These are phyloP conservation scores for Athalia circularis DNA, from an alignment of 2,888 invertebrate species.

Conservation along the genomic window DNA sequence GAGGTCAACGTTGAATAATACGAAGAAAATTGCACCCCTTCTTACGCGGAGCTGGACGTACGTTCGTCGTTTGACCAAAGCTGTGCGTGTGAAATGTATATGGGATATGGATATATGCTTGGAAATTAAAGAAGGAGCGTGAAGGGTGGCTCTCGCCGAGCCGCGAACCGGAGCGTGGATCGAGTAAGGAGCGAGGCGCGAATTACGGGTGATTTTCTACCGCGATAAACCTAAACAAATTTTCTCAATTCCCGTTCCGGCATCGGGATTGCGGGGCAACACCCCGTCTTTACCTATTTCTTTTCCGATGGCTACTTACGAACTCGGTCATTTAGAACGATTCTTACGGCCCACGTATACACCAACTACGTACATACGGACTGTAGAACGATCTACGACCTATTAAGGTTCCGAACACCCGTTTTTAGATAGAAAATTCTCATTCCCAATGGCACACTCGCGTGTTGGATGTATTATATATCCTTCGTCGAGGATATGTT, in stretches of 20 bases:
- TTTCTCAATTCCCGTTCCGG: conserved; percentile 49
- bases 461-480: no score
- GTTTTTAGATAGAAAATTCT: no score
- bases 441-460: no score
- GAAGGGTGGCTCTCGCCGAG: no score
- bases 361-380: background rate
- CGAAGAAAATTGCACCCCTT: conserved; percentile 51
- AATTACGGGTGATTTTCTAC: conserved; percentile 57
- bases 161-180: background rate
- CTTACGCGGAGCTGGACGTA: no score
- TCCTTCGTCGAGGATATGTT: no score
- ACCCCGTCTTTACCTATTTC: conserved; percentile 35
- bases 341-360: background rate
- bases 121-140: no score
- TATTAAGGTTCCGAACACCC: background rate
- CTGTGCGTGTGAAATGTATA: no score
- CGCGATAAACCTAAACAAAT: conserved; percentile 51
- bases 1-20: conserved; percentile 49
- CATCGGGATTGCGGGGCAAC: background rate
- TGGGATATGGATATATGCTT: no score
- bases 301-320: background rate
- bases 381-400: background rate
- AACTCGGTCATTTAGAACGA: background rate
- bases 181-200: conserved; percentile 58
- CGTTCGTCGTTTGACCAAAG: no score